Evolutionary conservation across 2,888 invertebrate species (phyloP).

Genomic region (Pseudoips prasinana): DNA sequence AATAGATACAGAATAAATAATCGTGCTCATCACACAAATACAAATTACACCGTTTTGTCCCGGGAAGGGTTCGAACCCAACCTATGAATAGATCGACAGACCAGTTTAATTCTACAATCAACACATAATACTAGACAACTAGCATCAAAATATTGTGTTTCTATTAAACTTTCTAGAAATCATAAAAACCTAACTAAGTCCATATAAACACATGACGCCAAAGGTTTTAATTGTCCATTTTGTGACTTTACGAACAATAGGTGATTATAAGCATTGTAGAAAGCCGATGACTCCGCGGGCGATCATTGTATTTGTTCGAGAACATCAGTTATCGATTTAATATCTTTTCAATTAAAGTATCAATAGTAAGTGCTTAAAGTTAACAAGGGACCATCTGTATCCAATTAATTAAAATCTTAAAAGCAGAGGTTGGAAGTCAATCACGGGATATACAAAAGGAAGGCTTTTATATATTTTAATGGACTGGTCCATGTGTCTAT

Average conservation of each 20-base stretch:
- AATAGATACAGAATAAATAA: too few relatives aligned
- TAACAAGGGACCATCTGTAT: conserved; percentile 80
- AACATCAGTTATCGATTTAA: conserved; percentile 51
- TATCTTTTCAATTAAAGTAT: conserved; percentile 72
- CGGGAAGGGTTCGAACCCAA: too few relatives aligned
- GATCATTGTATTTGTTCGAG: conserved; percentile 69
- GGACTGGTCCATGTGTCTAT: too few relatives aligned
- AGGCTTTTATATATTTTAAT: too few relatives aligned
- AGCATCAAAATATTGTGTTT: too few relatives aligned
- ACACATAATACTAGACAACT: too few relatives aligned
- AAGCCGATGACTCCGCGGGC: conserved; percentile 64
- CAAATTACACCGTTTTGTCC: too few relatives aligned
- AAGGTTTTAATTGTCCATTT: conserved; percentile 61
- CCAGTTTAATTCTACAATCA: too few relatives aligned
- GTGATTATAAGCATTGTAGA: conserved; percentile 73
- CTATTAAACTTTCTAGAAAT: background rate
- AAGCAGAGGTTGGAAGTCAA: conserved; percentile 39
- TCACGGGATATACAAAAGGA: too few relatives aligned
- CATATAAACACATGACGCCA: conserved; percentile 25
- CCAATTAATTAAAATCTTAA: conserved; percentile 70
- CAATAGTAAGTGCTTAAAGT: conserved; percentile 54
- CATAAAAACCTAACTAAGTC: conserved; percentile 2
- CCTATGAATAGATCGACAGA: too few relatives aligned
- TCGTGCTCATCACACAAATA: too few relatives aligned
- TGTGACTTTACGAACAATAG: conserved; percentile 70